Conservation (phyloP, 2,888 invertebrate genomes). For the Synergus itoensis region DNA sequence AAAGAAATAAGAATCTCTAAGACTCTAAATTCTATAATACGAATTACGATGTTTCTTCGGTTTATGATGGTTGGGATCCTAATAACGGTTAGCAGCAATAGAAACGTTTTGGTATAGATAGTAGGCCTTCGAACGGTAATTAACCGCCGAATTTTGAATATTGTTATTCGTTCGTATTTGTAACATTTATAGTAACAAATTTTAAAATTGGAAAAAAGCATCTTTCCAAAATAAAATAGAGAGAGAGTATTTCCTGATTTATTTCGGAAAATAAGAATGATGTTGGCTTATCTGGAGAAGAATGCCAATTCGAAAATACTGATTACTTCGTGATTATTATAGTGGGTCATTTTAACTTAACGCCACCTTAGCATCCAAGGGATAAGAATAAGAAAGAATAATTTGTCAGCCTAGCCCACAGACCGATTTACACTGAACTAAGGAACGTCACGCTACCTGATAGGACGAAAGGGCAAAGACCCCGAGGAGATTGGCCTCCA, state of each 20-base stretch:
- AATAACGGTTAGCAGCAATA: not conserved
- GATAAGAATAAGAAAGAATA: not conserved
- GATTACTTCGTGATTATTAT: too few relatives aligned
- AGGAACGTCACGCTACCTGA: not conserved
- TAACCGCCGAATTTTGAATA: not conserved
- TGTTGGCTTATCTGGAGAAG: too few relatives aligned
- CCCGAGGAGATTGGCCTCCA: not conserved
- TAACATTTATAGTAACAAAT: not conserved
- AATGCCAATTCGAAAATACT: too few relatives aligned
- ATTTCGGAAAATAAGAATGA: too few relatives aligned
- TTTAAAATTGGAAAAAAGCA: not conserved
- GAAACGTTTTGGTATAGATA: not conserved
- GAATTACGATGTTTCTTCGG: not conserved
- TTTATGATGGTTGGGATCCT: conserved; percentile 9
- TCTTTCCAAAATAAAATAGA: not conserved
- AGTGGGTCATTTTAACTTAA: not conserved
- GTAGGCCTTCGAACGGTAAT: not conserved
- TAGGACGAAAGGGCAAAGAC: conserved; percentile 11
- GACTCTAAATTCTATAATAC: not conserved
- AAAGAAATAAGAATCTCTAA: too few relatives aligned
- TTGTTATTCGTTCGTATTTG: not conserved
- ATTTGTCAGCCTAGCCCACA: not conserved
- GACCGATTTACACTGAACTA: not conserved
- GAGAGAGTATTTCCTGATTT: too few relatives aligned
- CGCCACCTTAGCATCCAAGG: not conserved